phyloP scores from a whole-genome alignment of 2,113 vertebrate genomes.

The Crotalus helleri region DNA sequence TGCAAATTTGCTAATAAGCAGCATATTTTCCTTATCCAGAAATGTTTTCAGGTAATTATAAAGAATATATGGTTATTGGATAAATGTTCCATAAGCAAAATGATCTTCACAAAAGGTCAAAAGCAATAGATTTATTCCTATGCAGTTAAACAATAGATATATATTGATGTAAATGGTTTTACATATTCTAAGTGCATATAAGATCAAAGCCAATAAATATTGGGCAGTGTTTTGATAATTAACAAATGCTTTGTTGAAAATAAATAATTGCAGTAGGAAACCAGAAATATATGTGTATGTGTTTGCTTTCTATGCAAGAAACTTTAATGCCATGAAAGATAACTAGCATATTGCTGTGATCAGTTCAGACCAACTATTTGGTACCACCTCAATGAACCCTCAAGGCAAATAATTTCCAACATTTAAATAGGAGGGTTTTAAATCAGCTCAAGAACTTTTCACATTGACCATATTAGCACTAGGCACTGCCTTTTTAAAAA shows the following conservation, averaged over 20 bases:
- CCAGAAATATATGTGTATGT: background rate
- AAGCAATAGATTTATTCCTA: background rate
- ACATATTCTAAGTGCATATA: background rate
- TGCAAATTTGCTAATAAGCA: background rate
- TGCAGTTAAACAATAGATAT: background rate
- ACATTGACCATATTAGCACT: constrained; percentile 58
- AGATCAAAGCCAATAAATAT: background rate
- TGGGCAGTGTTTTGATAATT: background rate
- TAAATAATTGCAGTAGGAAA: background rate
- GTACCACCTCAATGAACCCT: background rate
- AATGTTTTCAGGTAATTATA: background rate
- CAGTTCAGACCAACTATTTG: background rate
- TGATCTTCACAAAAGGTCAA: background rate
- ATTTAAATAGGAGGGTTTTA: constrained; percentile 25
- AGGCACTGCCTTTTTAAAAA: constrained; percentile 70
- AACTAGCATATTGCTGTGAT: background rate
- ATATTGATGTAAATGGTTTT: background rate
- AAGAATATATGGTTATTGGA: background rate
- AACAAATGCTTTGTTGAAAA: background rate
- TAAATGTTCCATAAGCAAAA: background rate
- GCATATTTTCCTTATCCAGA: background rate
- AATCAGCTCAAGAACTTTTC: constrained; percentile 38
- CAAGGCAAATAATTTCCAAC: background rate
- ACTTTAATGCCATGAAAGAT: background rate
- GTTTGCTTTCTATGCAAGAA: background rate